A percentile compares a stretch with the other conserved stretches of the same genome.
phyloP scores from a whole-genome alignment of 2,797 vertebrate genomes.

The Eurystomus glaucurus region DNA sequence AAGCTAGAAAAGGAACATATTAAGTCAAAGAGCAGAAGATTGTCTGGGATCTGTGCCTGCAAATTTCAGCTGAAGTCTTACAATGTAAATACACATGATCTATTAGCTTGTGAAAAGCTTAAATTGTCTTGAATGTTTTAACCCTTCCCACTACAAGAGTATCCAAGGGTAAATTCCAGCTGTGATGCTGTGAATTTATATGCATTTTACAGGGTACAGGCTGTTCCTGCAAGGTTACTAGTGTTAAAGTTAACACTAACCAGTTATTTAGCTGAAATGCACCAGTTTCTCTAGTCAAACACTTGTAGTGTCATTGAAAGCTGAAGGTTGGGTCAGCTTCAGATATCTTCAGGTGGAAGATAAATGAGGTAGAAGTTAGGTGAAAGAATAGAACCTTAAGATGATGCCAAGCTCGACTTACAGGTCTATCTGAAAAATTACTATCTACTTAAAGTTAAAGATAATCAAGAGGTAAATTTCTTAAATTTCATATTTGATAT shows the following conservation, averaged over 20 bases:
- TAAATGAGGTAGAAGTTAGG: not conserved
- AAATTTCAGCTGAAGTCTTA: not conserved
- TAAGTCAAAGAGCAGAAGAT: not conserved
- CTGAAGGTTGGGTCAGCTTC: not conserved
- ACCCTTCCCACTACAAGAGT: fast-evolving
- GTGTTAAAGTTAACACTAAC: not conserved
- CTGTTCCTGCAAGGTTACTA: not conserved
- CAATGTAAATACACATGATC: not conserved
- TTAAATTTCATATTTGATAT: not conserved
- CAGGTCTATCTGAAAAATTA: not conserved
- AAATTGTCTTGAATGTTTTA: not conserved
- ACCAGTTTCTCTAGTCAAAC: not conserved
- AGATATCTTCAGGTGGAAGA: not conserved
- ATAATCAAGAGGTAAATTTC: not conserved
- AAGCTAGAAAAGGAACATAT: fast-evolving
- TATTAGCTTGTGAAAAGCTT: not conserved
- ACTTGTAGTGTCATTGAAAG: not conserved
- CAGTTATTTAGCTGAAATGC: not conserved
- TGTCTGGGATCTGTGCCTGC: not conserved
- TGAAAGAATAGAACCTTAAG: not conserved
- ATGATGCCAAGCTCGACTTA: not conserved
- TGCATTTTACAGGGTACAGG: not conserved
- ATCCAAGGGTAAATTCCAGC: not conserved
- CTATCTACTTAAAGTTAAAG: not conserved
- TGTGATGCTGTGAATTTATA: not conserved